Base-by-base conservation (phyloP, 2,797 vertebrate genomes). In the Scleropages formosus region DNA sequence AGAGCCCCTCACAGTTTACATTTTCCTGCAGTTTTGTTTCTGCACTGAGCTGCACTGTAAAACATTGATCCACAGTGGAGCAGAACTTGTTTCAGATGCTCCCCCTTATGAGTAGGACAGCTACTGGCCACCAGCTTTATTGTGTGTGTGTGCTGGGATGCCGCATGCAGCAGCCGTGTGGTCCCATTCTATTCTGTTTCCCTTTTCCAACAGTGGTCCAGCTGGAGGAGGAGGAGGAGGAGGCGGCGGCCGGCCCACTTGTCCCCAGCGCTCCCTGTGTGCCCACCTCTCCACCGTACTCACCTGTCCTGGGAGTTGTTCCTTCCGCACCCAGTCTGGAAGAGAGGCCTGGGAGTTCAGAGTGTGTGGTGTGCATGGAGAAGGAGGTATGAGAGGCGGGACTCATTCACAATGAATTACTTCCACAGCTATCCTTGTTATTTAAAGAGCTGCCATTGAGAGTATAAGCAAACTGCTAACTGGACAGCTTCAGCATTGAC, bases 301-400 rank as follows among this genome's bases (percentile, higher is more conserved):
- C 0, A 89, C 8, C 80, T 93, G 80, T 75, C 65, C 82, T 0
- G 80, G 67, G 18, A 6, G 1, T 46, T 74, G 18, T 84, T 0
- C 90, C 85, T 0, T 91, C 88, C 6, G 82, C 85, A 0, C 83
- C 76, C 10, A 84, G 78, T 44, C 92, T 92, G 0, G 79, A 88
- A 0, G 94, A 93, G 59, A 91, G 89, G 0, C 84, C 87, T 0
- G 89, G 85, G 44, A 87, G 82, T 76, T 92, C 94, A 0, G 96
- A 99, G 76, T 98, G 97, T 9, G 94, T 98, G 0, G 95, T 98
- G 78, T 99, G 96, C 88, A 93, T 99, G 94, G 96, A 99, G 80
- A 88, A 53, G 0, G 93, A 90, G 94, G 97, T 98, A 83, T 91
- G 90, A 62, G 56, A 27, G 69, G 13, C 12, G 20, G 20, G 51